These are phyloP conservation scores for Xyliphius kryptos DNA, from an alignment of 2,113 vertebrate species.

Conservation along the genomic window DNA sequence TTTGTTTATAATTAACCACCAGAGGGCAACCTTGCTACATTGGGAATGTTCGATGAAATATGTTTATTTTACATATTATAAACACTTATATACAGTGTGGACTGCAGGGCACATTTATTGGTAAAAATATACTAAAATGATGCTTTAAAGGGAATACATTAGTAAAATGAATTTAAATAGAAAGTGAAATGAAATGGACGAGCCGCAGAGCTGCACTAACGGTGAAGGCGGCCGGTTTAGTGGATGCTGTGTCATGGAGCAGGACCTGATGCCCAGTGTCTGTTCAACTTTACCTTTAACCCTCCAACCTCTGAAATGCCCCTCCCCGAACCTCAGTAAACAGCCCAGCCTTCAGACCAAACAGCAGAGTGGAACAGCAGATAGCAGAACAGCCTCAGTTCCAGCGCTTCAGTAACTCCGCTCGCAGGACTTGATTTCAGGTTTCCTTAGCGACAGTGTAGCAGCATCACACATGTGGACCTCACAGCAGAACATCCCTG, in stretches of 20 bases:
- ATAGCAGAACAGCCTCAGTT: slow-evolving; percentile 4
- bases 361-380: slow-evolving; percentile 16
- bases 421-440: neutral
- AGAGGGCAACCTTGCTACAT: too few relatives aligned
- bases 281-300: slow-evolving; percentile 7
- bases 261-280: slow-evolving; percentile 6
- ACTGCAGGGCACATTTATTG: too few relatives aligned
- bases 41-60: too few relatives aligned
- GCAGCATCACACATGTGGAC: slow-evolving; percentile 57
- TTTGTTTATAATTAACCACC: too few relatives aligned
- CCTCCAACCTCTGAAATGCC: slow-evolving; percentile 24
- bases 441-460: neutral
- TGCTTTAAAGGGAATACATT: too few relatives aligned
- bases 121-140: too few relatives aligned
- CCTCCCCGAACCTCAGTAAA: slow-evolving; percentile 35
- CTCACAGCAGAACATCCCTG: slow-evolving; percentile 52
- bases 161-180: too few relatives aligned
- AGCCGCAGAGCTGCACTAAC: neutral
- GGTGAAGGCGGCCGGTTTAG: neutral
- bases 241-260: slow-evolving; percentile 17
- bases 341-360: slow-evolving; percentile 37
- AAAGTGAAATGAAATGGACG: too few relatives aligned
- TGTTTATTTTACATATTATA: too few relatives aligned
- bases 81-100: too few relatives aligned
- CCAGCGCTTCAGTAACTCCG: slow-evolving; percentile 3